Evolutionary conservation across 2,113 vertebrate species (phyloP).

Genomic region (Tetrao urogallus): DNA sequence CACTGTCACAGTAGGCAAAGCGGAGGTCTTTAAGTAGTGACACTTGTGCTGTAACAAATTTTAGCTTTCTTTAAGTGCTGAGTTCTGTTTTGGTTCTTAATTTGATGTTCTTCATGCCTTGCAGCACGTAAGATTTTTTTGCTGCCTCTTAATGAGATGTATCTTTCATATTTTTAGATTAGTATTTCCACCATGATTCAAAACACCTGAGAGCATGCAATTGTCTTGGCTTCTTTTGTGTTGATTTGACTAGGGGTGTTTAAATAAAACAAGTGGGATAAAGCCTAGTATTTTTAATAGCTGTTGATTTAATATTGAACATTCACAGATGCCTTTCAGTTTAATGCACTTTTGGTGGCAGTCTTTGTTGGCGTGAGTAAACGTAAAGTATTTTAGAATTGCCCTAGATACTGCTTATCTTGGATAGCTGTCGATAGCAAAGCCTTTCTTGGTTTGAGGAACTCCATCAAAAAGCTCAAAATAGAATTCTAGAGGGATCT

Average conservation of each 20-base stretch:
- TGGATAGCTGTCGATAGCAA: neutral
- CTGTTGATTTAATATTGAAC: neutral
- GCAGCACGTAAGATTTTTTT: neutral
- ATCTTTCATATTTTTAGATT: neutral
- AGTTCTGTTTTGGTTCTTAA: neutral
- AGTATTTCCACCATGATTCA: neutral
- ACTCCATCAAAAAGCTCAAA: neutral
- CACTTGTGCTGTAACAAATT: constrained; percentile 10
- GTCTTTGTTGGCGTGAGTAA: neutral
- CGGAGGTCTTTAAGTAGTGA: neutral
- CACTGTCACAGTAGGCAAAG: neutral
- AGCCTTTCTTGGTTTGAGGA: neutral
- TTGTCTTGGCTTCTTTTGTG: neutral
- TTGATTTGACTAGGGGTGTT: neutral
- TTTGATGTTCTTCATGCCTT: neutral
- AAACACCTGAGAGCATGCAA: accelerated
- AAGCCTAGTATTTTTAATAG: neutral
- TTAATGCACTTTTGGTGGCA: neutral
- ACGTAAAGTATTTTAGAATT: neutral
- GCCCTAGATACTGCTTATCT: neutral
- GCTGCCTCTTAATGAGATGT: neutral
- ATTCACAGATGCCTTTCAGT: neutral
- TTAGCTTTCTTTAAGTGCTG: neutral
- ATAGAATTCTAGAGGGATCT: neutral
- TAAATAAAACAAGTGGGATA: neutral